Base-by-base conservation (phyloP, 2,113 vertebrate species). In the Dromas ardeola region DNA sequence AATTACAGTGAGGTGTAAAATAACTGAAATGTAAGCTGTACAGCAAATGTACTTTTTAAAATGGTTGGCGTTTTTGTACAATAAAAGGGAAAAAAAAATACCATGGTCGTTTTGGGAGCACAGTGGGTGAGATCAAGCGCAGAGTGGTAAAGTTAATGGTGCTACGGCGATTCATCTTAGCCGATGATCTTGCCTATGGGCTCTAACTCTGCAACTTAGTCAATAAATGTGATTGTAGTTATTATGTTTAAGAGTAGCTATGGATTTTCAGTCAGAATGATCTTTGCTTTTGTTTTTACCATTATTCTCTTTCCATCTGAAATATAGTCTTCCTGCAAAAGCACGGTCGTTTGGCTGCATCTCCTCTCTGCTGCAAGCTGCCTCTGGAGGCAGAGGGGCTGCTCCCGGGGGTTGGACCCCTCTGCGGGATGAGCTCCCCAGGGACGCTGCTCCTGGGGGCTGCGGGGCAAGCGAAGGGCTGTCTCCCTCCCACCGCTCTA, bases 1-100 rank as follows among this genome's bases (percentile, higher is more conserved):
- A 93, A 88, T 94, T 96, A 95, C 53, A 62, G 66, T 12, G 59
- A 95, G 58, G 94, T 91, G 88, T 94, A 97, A 96, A 92, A 90
- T 71, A 95, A 97, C n/a, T 96, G 91, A 92, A 92, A 93, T 50
- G 40, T 82, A 95, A 95, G 81, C 86, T 92, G 92, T 95, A 49
- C 50, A 52, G 61, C 70, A 95, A 95, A 90, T 30, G 38, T 36
- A 36, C 50, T 93, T 84, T 63, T 72, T 29, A 15, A 93, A 91
- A 76, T n/a, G 49, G 40, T 45, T 76, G 81, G 21, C 1, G 3
- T 65, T 88, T 95, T 73, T 84, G 45, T 65, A 53, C 74, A 83
- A 63, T 79, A 76, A 74, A 76, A 55, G 29, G 29, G 13, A 42
- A 47, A 86, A 90, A 42, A 83, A 49, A 22, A 53, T 34, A 82